A percentile compares a stretch with the other conserved stretches of the same genome.
Conservation (phyloP, 1,140 invertebrate species). For the Drosophila ironensis region DNA sequence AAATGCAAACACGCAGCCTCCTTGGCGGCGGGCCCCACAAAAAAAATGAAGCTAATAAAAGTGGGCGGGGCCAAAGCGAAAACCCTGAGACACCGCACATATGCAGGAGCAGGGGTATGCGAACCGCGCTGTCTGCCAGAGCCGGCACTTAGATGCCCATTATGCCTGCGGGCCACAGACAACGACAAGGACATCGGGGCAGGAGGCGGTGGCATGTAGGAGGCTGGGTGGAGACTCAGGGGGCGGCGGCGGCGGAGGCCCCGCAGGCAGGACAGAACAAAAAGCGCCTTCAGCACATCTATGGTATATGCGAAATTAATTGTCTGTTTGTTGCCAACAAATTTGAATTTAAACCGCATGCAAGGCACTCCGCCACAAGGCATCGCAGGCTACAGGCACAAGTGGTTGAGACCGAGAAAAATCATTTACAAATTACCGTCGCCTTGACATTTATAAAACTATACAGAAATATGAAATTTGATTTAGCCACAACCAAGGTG, state of each 20-base stretch:
- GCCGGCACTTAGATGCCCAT: constrained; percentile 59
- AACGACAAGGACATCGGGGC: constrained; percentile 14
- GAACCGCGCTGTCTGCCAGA: constrained; percentile 43
- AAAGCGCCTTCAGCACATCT: constrained; percentile 59
- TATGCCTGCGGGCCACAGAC: constrained; percentile 48
- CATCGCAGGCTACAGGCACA: constrained; percentile 9
- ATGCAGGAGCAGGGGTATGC: constrained; percentile 4
- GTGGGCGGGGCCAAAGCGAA: constrained; percentile 27
- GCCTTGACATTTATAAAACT: not conserved
- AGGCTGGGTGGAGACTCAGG: not conserved
- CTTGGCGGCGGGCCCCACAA: constrained; percentile 2
- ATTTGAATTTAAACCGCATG: constrained; percentile 79
- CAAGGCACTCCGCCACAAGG: constrained; percentile 19
- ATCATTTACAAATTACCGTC: not conserved
- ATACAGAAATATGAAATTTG: not conserved
- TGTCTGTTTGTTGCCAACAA: constrained; percentile 79
- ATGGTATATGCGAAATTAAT: constrained; percentile 78
- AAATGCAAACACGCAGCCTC: constrained; percentile 55
- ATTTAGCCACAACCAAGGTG: not conserved
- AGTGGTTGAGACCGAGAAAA: constrained; percentile 5
- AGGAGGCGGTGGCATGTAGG: not conserved
- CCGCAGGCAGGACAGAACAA: constrained; percentile 38
- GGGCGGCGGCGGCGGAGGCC: not conserved
- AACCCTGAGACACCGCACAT: constrained; percentile 38
- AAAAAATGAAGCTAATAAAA: constrained; percentile 50